Evolutionary conservation across 2,113 vertebrate genomes (phyloP).

Genomic region (Prunella fulvescens): DNA sequence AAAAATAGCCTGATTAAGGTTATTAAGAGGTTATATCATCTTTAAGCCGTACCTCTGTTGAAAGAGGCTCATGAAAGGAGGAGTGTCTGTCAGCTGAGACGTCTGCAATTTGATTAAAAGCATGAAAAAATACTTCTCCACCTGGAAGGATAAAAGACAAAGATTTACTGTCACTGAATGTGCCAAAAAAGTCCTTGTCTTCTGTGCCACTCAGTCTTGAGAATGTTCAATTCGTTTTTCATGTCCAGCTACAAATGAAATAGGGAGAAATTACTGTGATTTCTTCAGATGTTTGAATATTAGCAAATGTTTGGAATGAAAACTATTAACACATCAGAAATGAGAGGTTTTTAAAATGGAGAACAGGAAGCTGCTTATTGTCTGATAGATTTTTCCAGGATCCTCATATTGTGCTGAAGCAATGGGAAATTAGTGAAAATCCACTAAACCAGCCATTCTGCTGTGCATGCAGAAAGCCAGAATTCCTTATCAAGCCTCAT

Average conservation of each 20-base stretch:
- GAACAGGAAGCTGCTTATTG: neutral
- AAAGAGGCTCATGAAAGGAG: constrained; percentile 2
- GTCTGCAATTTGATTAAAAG: neutral
- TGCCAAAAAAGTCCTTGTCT: neutral
- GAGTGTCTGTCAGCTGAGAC: neutral
- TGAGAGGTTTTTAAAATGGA: neutral
- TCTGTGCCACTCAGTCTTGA: neutral
- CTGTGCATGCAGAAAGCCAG: neutral
- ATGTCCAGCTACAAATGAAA: neutral
- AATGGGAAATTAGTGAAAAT: constrained; percentile 6
- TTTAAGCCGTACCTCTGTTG: constrained; percentile 12
- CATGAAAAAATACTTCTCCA: neutral
- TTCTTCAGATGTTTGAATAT: neutral
- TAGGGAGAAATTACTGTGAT: neutral
- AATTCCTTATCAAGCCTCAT: neutral
- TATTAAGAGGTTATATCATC: constrained; percentile 42
- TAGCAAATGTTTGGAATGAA: neutral
- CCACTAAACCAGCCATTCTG: neutral
- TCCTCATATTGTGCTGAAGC: neutral
- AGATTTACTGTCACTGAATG: neutral
- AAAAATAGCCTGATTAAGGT: constrained; percentile 46
- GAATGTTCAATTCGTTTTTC: neutral
- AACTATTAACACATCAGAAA: neutral
- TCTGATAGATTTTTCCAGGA: neutral
- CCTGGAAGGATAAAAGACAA: constrained; percentile 2